Evolutionary conservation across 2,113 vertebrate species (phyloP).

Genomic region (Chionis minor): DNA sequence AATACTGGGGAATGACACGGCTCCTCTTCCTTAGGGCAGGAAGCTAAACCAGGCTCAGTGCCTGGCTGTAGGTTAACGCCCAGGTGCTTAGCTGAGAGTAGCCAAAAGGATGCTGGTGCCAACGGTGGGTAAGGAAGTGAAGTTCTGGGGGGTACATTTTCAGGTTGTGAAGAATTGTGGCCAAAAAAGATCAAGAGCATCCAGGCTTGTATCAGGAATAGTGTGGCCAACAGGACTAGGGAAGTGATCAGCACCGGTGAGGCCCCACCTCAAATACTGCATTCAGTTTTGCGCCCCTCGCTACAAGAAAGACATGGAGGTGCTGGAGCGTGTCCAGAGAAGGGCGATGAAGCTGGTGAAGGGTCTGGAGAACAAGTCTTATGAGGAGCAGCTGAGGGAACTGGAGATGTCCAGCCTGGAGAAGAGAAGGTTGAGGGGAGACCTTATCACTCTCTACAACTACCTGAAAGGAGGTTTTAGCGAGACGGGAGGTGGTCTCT

Average conservation of each 20-base stretch:
- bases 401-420: neutral
- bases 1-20: neutral
- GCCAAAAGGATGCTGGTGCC: neutral
- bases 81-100: neutral
- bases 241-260: neutral
- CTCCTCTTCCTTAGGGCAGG: neutral
- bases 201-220: neutral
- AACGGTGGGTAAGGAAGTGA: neutral
- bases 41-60: neutral
- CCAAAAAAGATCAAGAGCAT: neutral
- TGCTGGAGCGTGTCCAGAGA: neutral
- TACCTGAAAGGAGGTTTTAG: neutral
- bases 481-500: neutral
- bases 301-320: neutral
- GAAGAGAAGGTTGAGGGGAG: neutral
- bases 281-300: neutral
- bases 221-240: neutral
- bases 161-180: neutral
- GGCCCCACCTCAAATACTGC: neutral
- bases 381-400: neutral
- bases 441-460: neutral
- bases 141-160: neutral
- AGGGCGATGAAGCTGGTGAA: neutral
- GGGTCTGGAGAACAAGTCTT: neutral
- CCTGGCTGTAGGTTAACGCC: too few relatives aligned